Percentiles rank a stretch among this genome's conserved stretches.
Evolutionary conservation across 2,797 vertebrate genomes (phyloP).

Genomic region (Dallia pectoralis): DNA sequence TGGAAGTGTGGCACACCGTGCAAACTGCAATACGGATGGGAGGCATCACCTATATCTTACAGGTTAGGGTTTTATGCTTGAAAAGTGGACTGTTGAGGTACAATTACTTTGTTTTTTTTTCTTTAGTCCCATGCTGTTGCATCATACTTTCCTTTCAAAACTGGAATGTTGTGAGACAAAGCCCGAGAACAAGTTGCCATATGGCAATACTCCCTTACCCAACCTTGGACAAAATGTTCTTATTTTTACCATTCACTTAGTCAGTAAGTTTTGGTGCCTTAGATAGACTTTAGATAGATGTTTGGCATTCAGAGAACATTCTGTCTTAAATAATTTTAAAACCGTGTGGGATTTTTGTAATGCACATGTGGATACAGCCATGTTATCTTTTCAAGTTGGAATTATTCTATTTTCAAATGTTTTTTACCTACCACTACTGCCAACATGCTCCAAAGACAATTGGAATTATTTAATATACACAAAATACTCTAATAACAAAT

Average conservation of each 20-base stretch:
- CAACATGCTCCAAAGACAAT: too few species aligned
- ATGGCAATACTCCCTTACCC: slow-evolving; percentile 6
- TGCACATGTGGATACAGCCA: neutral
- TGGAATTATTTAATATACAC: neutral
- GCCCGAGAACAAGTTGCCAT: neutral
- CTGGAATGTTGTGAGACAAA: slow-evolving; percentile 8
- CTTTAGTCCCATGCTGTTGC: neutral
- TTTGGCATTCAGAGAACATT: neutral
- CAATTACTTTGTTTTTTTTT: neutral
- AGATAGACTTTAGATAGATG: neutral
- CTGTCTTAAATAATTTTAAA: too few species aligned
- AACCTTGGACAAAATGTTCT: slow-evolving; percentile 44
- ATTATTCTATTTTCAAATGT: neutral
- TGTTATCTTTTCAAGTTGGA: neutral
- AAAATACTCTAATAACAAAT: neutral
- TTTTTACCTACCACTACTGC: too few species aligned
- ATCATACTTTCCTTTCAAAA: neutral
- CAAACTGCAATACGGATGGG: slow-evolving; percentile 35
- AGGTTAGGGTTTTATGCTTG: slow-evolving; percentile 47
- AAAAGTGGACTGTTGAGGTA: neutral
- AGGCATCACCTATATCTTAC: slow-evolving; percentile 29
- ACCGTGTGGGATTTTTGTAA: too few species aligned
- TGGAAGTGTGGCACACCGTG: neutral
- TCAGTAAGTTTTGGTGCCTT: too few species aligned
- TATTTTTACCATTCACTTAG: neutral